A percentile compares a stretch with the other conserved stretches of the same genome.
Evolutionary conservation across 2,797 vertebrate genomes (phyloP).

Genomic region (Podarcis lilfordi): DNA sequence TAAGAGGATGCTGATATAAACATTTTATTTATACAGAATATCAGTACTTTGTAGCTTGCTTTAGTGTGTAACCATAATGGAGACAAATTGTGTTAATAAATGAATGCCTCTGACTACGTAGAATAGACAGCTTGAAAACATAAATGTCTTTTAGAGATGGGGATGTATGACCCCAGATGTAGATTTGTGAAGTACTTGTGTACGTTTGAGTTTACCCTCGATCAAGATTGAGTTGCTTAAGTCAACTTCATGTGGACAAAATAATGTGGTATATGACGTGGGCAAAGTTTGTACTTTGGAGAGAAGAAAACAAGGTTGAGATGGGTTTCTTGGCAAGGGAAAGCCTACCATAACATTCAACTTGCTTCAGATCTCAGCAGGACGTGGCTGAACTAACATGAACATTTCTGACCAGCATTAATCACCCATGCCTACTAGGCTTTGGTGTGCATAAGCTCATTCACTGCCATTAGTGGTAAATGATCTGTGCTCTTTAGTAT

Average conservation of each 20-base stretch:
- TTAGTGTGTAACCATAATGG: conserved; percentile 30
- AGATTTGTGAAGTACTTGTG: neutral
- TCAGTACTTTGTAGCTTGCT: conserved; percentile 1
- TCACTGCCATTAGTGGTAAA: neutral
- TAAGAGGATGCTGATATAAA: conserved; percentile 35
- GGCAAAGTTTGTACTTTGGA: neutral
- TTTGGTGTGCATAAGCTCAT: neutral
- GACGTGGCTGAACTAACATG: neutral
- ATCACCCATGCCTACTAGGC: neutral
- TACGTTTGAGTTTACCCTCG: neutral
- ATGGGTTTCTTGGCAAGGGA: neutral
- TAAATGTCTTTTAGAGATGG: conserved; percentile 1
- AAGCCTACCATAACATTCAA: neutral
- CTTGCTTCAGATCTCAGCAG: neutral
- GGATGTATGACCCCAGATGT: conserved; percentile 2
- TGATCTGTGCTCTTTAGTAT: neutral
- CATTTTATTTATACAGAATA: conserved; percentile 38
- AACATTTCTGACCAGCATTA: neutral
- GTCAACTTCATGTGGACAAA: conserved; percentile 1
- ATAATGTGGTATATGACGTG: neutral
- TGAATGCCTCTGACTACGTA: conserved; percentile 5
- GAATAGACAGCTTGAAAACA: conserved; percentile 12
- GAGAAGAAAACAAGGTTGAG: neutral
- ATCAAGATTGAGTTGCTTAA: neutral
- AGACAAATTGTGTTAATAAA: conserved; percentile 35